A percentile compares a stretch with the other conserved stretches of the same genome.
These are phyloP conservation scores for Pteronotus mesoamericanus DNA, from an alignment of 2,797 vertebrate species.

Conservation along the genomic window DNA sequence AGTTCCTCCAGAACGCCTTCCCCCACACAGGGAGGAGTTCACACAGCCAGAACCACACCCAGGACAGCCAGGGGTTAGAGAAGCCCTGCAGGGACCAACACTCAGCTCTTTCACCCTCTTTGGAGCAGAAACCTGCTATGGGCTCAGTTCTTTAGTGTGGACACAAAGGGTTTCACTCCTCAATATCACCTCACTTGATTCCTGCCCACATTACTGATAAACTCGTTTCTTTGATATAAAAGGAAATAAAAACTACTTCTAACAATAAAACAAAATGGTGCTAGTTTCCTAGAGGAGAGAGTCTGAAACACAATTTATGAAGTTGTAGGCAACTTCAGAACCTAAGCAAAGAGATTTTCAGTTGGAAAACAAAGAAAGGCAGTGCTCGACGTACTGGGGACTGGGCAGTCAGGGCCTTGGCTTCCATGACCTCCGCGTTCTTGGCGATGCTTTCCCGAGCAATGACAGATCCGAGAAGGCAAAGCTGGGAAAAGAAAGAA, in stretches of 20 bases:
- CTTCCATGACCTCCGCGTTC: slow-evolving; percentile 20
- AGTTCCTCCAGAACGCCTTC: background rate
- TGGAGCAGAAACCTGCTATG: background rate
- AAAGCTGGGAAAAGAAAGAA: slow-evolving; percentile 8
- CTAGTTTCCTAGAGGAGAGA: background rate
- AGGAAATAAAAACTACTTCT: background rate
- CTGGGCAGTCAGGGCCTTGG: background rate
- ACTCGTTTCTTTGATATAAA: background rate
- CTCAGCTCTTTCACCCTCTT: background rate
- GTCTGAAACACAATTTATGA: background rate
- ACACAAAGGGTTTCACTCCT: background rate
- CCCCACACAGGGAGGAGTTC: background rate
- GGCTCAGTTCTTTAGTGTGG: background rate
- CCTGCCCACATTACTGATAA: background rate
- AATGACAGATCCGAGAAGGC: background rate
- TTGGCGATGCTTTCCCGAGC: background rate
- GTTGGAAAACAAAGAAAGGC: background rate
- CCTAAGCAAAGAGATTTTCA: background rate
- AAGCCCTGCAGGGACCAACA: background rate
- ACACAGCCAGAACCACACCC: background rate
- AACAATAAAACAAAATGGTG: background rate
- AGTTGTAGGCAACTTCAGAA: background rate
- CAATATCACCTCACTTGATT: background rate
- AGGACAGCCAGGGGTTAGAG: background rate
- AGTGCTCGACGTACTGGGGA: slow-evolving; percentile 22